These are phyloP conservation scores for Cataglyphis albicans DNA, from an alignment of 2,888 invertebrate species.

Conservation along the genomic window DNA sequence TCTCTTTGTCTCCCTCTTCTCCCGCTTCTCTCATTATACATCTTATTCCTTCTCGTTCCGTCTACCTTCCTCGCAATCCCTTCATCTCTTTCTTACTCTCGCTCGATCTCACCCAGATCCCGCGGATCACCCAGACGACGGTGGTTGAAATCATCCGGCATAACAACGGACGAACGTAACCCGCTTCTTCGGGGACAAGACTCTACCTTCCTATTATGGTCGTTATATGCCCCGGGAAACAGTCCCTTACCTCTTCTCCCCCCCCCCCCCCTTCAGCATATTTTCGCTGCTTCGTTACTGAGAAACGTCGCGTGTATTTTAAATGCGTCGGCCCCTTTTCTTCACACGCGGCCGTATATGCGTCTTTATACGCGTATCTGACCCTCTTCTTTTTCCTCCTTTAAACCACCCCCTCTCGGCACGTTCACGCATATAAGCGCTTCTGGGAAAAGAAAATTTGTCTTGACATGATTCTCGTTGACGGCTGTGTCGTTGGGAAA, in stretches of 20 bases:
- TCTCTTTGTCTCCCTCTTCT: neutral
- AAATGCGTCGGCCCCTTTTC: constrained; percentile 44
- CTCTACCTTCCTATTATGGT: constrained; percentile 59
- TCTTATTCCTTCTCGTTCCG: constrained; percentile 28
- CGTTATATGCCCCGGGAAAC: constrained; percentile 60
- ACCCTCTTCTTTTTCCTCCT: constrained; percentile 38
- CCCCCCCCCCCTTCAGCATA: too few relatives aligned
- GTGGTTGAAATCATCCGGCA: constrained; percentile 45
- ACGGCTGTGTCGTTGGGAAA: neutral
- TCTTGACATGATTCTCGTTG: neutral
- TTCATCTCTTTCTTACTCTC: neutral
- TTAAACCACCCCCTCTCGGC: constrained; percentile 11
- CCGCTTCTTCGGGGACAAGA: constrained; percentile 51
- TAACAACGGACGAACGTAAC: constrained; percentile 58
- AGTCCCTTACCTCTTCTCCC: constrained; percentile 12
- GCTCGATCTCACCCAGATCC: constrained; percentile 43
- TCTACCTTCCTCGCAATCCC: constrained; percentile 8
- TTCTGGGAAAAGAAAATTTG: constrained; percentile 11
- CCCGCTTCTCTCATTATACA: constrained; percentile 11
- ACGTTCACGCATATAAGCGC: neutral
- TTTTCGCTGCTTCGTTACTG: constrained; percentile 54
- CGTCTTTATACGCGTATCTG: constrained; percentile 53
- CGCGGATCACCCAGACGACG: constrained; percentile 29
- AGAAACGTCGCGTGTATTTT: constrained; percentile 54
- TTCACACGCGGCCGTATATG: constrained; percentile 27